phyloP scores from a whole-genome alignment of 2,797 vertebrate species.

The Distichodus sexfasciatus region DNA sequence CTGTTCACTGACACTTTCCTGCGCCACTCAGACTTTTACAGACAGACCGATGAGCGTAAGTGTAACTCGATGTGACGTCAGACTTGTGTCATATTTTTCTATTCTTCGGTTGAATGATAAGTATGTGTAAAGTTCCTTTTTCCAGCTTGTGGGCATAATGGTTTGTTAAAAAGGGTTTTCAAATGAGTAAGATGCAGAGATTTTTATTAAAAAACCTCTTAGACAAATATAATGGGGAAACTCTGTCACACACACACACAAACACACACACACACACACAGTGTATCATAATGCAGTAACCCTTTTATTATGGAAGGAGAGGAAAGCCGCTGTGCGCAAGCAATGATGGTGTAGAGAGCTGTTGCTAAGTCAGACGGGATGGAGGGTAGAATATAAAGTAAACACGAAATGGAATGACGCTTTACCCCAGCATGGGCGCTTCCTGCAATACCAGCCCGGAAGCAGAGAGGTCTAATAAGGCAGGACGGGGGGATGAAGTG shows the following conservation, averaged over 20 bases:
- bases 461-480: neutral
- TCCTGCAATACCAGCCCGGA: neutral
- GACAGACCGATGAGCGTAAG: neutral
- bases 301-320: neutral
- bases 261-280: neutral
- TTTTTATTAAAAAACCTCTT: too few species aligned
- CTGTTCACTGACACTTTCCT: neutral
- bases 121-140: too few species aligned
- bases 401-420: slow-evolving; percentile 28
- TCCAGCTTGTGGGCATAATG: too few species aligned
- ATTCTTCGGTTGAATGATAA: neutral
- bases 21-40: neutral
- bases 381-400: slow-evolving; percentile 2
- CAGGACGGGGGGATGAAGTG: neutral
- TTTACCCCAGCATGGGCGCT: neutral
- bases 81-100: neutral
- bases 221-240: neutral
- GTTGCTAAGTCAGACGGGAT: neutral
- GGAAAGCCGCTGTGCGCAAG: neutral
- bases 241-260: neutral
- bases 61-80: neutral
- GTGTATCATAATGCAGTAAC: neutral
- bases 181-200: too few species aligned
- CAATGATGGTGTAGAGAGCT: neutral
- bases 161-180: too few species aligned